Evolutionary conservation across 2,113 vertebrate genomes (phyloP), one percentile per base, ranked within the genome.

Genomic region (Arvicanthis niloticus): DNA sequence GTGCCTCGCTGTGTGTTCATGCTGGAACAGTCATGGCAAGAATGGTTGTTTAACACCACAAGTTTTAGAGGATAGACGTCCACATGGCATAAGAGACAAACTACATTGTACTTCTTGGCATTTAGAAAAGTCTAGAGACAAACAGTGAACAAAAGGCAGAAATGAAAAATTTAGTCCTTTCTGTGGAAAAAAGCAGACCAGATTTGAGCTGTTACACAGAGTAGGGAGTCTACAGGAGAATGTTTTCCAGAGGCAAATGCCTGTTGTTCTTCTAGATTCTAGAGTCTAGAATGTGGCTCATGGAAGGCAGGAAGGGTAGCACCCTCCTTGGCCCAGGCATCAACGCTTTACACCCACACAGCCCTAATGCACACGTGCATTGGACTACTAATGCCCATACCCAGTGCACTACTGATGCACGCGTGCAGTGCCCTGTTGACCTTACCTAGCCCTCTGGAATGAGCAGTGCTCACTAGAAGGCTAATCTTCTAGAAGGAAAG

Each of bases 291-390:
- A 17, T 22, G 4, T 0, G 40, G 21, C 9, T 7, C 1, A 0
- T 13, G 62, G 4, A 40, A 78, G 31, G 37, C 17, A 16, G n/a
- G 77, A 37, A 53, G 77, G 29, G 7, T 4, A 42, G 6, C 7
- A 16, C 37, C 22, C 8, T 40, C 45, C 5, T 19, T 22, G 13
- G 13, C 88, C 31, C 7, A 29, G 29, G 13, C 2, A 2, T 3
- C 34, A 7, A 1, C 6, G 22, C 2, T 70, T 72, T 29, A 62
- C 16, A 67, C 3, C 0, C 10, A 51, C 2, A 0, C 62, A 76
- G 67, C 58, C 53, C 24, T 34, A 19, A 13, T 15, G 51, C 84
- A 19, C 75, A 7, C 78, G 81, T 77, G 86, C 65, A 29, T 3
- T 29, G 65, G 0, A 26, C 65, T 67, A 12, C 65, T 67, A 29